phyloP scores from a whole-genome alignment of 2,888 invertebrate species.

The Synergus itoensis region DNA sequence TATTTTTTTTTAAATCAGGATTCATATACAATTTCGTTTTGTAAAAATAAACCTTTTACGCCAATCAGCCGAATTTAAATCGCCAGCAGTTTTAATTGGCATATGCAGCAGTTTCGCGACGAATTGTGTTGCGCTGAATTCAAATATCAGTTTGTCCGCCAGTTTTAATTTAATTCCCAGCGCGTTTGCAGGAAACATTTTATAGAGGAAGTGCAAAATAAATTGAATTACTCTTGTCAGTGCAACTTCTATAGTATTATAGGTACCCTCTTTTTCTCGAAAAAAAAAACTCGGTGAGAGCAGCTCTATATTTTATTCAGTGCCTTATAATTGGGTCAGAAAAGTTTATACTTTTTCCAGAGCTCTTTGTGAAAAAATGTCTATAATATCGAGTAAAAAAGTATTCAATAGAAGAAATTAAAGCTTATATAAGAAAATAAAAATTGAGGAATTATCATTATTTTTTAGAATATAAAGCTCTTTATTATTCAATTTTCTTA shows the following conservation, averaged over 20 bases:
- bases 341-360: background rate
- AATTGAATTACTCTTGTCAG: constrained; percentile 11
- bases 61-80: background rate
- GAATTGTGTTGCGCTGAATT: constrained; percentile 13
- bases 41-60: background rate
- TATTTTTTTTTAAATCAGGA: background rate
- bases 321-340: background rate
- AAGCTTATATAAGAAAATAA: background rate
- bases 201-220: background rate
- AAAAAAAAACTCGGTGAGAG: background rate
- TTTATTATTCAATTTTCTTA: background rate
- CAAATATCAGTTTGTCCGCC: constrained; percentile 29
- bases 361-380: background rate
- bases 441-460: too few species aligned
- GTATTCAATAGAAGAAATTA: background rate
- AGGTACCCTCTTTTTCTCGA: background rate
- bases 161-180: constrained; percentile 37
- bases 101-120: background rate
- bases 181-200: constrained; percentile 31
- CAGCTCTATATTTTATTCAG: background rate
- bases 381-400: background rate
- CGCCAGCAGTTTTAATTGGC: background rate
- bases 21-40: background rate
- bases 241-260: background rate
- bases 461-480: too few species aligned